phyloP scores from a whole-genome alignment of 2,888 invertebrate species.

The Cryptocephalus moraei region DNA sequence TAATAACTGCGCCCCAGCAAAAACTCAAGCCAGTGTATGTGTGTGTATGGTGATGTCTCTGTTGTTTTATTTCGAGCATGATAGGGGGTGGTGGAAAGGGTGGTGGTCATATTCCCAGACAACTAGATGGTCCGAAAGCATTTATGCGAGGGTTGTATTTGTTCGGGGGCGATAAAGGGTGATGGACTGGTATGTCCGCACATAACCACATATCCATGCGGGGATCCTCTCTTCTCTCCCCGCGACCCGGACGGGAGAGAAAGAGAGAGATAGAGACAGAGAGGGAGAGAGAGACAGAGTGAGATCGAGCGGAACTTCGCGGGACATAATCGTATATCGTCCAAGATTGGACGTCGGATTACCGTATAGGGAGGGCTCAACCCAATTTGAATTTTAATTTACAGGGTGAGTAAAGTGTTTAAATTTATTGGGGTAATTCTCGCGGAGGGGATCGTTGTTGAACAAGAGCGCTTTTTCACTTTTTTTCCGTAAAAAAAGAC shows the following conservation, averaged over 20 bases:
- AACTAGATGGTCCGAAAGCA: conserved; percentile 30
- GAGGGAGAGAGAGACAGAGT: conserved; percentile 30
- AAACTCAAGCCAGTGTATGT: too few relatives aligned
- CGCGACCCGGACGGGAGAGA: too few relatives aligned
- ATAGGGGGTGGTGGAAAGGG: conserved; percentile 10
- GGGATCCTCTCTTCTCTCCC: background rate
- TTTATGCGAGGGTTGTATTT: conserved; percentile 37
- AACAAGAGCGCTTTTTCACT: conserved; percentile 11
- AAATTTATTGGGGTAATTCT: conserved; percentile 30
- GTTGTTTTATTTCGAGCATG: background rate
- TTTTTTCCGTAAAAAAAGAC: background rate
- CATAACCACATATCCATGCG: conserved; percentile 34
- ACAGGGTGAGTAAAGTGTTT: conserved; percentile 35
- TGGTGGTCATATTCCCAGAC: conserved; percentile 3
- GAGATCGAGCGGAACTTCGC: conserved; percentile 38
- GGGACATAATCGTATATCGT: conserved; percentile 39
- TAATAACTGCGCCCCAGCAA: too few relatives aligned
- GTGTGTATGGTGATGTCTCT: too few relatives aligned
- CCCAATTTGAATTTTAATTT: conserved; percentile 42
- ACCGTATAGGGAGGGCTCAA: conserved; percentile 26
- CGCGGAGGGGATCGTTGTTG: conserved; percentile 17
- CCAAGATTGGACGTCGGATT: conserved; percentile 40
- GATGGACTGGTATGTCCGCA: conserved; percentile 41
- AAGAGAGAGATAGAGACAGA: conserved; percentile 20
- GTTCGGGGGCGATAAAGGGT: conserved; percentile 38